phyloP scores from a whole-genome alignment of 1,140 invertebrate species.

The Lepidurus arcticus region DNA sequence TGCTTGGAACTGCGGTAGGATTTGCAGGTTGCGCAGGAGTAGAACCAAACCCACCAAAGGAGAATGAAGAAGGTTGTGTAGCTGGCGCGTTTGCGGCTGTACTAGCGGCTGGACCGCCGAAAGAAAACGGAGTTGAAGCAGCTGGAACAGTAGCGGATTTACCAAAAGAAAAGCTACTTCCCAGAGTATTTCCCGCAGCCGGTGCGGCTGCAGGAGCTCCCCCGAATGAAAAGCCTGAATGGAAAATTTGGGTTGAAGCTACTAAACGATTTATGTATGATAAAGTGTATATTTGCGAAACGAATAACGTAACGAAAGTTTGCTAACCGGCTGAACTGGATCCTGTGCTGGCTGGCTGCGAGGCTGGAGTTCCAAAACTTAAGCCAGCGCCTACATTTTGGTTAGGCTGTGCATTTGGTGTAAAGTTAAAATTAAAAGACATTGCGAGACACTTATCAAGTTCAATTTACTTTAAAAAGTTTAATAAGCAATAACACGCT shows the following conservation, averaged over 20 bases:
- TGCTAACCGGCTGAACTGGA: not conserved
- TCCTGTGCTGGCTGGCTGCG: not conserved
- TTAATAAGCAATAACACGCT: constrained; percentile 6
- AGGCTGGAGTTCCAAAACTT: not conserved
- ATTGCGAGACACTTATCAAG: not conserved
- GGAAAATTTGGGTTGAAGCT: no score
- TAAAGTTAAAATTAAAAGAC: constrained; percentile 8
- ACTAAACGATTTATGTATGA: no score
- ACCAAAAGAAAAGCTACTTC: constrained; percentile 21
- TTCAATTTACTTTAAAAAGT: not conserved
- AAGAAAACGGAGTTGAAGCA: not conserved
- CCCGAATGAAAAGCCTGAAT: not conserved
- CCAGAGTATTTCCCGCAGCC: not conserved
- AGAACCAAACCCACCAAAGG: not conserved
- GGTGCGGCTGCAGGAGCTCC: not conserved
- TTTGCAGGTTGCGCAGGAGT: no score
- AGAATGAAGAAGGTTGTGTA: constrained; percentile 22
- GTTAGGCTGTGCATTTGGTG: not conserved
- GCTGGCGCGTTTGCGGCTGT: not conserved
- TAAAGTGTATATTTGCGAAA: no score
- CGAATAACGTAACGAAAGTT: no score
- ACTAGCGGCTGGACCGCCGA: not conserved
- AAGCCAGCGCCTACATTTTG: not conserved
- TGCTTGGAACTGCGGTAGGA: no score
- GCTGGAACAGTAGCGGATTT: not conserved